Base-by-base conservation (phyloP, 2,888 invertebrate species). In the Helleia helle region DNA sequence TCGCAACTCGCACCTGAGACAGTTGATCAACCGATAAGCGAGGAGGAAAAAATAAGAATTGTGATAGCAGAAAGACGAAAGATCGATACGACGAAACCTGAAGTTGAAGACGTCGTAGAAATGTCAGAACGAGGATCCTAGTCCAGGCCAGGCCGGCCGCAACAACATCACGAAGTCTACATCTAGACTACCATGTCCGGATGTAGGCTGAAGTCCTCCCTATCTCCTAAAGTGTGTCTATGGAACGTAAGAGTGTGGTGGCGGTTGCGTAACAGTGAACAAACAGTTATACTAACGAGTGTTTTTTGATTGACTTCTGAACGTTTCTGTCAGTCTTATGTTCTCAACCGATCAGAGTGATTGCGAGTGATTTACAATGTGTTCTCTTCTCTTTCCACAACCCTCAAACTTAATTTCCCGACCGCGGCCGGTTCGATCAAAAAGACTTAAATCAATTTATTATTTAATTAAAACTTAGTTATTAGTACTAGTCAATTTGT, bases 11-110 rank as follows among this genome's bases (percentile, higher is more conserved):
- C 67, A 17, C 60, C 65, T 3, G 80, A 75, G 38, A 37, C 47
- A 7, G 42, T 42, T 2, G 66, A 71, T 25, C 61, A 65, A 28
- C 62, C 66, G 5, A 71, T 81, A 41, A 83, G 65, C 28, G 83
- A 81, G 47, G 74, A 76, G 50, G 80, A 89, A 50, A 87, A 86
- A 50, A 87, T 89, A 49, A 85, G 88, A 58, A 86, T 87, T 62
- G 88, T 88, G 41, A 88, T 88, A 53, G 87, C 87, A 6, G 89
- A 89, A 62, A 74, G 89, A 49, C 70, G 89, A 48, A 87, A 88
- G 60, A 74, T 88, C 36, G 89, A 88, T 45, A 72, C 86, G 18
- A 42, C 60, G n/a, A 63, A 66, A 45, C 67, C 73, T 3, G 79
- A 75, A 44, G 53, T 65, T 28, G 74, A 71, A 25, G 79, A 79